Evolutionary conservation across 2,797 vertebrate species (phyloP).

Genomic region (Miichthys miiuy): DNA sequence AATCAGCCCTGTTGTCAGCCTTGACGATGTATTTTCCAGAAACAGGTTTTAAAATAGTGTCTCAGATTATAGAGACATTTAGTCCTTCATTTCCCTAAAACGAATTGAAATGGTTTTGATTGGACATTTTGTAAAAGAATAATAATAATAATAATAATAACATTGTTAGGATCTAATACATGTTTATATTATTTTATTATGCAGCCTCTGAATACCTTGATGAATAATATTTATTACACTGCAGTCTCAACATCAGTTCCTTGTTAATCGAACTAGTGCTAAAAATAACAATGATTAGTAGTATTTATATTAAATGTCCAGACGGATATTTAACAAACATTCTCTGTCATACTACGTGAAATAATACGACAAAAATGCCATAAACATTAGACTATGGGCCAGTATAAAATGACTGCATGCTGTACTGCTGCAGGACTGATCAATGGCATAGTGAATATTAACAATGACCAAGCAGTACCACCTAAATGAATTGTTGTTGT

Average conservation of each 20-base stretch:
- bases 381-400: not conserved
- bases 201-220: not conserved
- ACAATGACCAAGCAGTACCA: not conserved
- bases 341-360: not conserved
- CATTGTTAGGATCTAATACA: not conserved
- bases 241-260: not conserved
- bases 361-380: not conserved
- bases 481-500: not conserved
- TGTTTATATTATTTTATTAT: not conserved
- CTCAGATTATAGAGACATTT: too few species aligned
- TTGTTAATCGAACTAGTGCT: not conserved
- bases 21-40: not conserved
- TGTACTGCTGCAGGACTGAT: not conserved
- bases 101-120: not conserved
- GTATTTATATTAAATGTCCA: not conserved
- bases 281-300: not conserved
- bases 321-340: not conserved
- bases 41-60: not conserved
- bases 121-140: not conserved
- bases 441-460: not conserved
- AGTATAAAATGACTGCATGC: not conserved
- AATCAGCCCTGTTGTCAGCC: not conserved
- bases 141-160: not conserved
- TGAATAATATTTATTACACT: not conserved
- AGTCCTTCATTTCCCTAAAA: not conserved